A percentile compares a stretch with the other conserved stretches of the same genome.
phyloP scores from a whole-genome alignment of 2,888 invertebrate species.

The Ophraella communa region DNA sequence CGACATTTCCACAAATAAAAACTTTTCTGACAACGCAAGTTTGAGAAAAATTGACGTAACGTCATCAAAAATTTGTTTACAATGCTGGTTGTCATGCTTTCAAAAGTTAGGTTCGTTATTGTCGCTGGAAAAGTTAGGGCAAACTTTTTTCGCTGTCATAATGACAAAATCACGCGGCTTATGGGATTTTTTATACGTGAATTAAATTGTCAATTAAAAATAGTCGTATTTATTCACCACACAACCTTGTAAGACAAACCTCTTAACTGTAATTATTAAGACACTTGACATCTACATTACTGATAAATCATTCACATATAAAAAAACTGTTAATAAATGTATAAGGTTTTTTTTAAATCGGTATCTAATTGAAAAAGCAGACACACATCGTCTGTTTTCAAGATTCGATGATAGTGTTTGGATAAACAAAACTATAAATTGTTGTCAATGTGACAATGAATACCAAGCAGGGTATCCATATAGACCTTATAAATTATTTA shows the following conservation, averaged over 20 bases:
- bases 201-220: no score
- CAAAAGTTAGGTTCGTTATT: no score
- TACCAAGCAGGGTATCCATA: background rate
- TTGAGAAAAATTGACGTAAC: no score
- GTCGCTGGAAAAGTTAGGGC: no score
- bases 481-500: background rate
- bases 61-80: no score
- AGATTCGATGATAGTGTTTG: slow-evolving; percentile 8
- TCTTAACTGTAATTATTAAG: background rate
- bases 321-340: background rate
- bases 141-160: no score
- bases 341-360: background rate
- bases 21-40: no score
- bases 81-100: no score
- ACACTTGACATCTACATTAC: background rate
- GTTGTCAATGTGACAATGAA: slow-evolving; percentile 1
- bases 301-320: background rate
- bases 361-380: slow-evolving; percentile 15
- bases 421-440: slow-evolving; percentile 17
- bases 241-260: background rate
- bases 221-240: no score
- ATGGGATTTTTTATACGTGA: no score
- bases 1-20: no score
- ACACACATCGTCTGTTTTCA: slow-evolving; percentile 15
- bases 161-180: no score